Evolutionary conservation across 2,113 vertebrate species (phyloP), one percentile per base, ranked within the genome.

Genomic region (Callipepla californica): DNA sequence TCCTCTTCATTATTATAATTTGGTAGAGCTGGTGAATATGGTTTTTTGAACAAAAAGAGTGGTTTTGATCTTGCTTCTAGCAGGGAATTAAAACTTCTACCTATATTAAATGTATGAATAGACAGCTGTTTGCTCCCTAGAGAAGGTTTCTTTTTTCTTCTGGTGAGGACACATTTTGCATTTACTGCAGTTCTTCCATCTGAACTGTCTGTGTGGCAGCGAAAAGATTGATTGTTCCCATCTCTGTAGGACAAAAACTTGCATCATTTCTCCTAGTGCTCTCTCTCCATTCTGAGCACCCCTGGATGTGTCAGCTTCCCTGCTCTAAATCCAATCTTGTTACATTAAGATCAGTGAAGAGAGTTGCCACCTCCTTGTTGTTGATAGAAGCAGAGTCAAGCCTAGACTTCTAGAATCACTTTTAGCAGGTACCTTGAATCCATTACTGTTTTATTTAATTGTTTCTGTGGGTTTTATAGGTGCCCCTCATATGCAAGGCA

Each of bases 401-500:
- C 21, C 55, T 17, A 23, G 26, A 44, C 28, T 36, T 67, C 58
- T 5, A 42, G 26, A 30, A 4, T 48, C 19, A 28, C 55, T 77
- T 93, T 67, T 28, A 47, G 18, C 16, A 17, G 20, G 3, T 38
- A 5, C 1, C 0, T 74, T 67, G 68, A n/a, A 57, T 62, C 18
- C n/a, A 44, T 34, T 42, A 5, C 45, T 13, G 18, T 14, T 30
- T 15, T 50, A 7, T 30, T 83, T 2, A 0, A 44, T 18, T 13
- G 9, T 76, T 87, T 66, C 21, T 42, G 38, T 26, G 32, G 58
- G 30, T 38, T 40, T 82, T 51, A 7, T 0, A 7, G 1, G 0
- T 7, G 5, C 67, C 11, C 4, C 4, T 14, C 76, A 1, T 5
- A 15, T 0, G 0, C 10, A 19, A 45, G 7, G 7, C 28, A 15